A percentile compares a stretch with the other conserved stretches of the same genome.
Conservation (phyloP, 1,140 invertebrate genomes). For the Charaxes varanes region DNA sequence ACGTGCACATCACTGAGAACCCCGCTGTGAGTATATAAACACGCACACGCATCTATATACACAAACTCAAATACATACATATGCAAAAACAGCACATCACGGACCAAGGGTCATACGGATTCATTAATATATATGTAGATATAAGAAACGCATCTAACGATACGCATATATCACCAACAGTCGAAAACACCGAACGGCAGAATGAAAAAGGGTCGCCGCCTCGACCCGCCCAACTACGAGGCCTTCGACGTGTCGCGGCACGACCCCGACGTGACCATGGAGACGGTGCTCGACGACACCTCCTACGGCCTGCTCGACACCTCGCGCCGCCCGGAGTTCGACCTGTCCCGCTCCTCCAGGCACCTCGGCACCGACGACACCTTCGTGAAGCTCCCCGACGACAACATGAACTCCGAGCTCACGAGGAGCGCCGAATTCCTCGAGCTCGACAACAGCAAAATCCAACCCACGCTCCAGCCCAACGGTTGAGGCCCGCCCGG, state of each 20-base stretch:
- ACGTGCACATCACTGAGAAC: slow-evolving; percentile 65
- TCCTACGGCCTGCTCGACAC: slow-evolving; percentile 39
- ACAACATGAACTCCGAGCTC: slow-evolving; percentile 61
- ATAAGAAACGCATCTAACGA: too few relatives aligned
- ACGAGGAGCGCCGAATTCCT: slow-evolving; percentile 31
- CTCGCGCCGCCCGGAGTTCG: slow-evolving; percentile 33
- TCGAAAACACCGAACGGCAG: slow-evolving; percentile 61
- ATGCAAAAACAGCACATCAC: too few relatives aligned
- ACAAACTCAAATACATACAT: neutral
- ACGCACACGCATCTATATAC: neutral
- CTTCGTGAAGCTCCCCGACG: slow-evolving; percentile 52
- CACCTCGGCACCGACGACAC: slow-evolving; percentile 27
- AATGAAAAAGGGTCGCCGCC: slow-evolving; percentile 31
- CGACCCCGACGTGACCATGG: slow-evolving; percentile 47
- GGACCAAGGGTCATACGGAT: too few relatives aligned
- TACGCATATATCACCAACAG: slow-evolving; percentile 19
- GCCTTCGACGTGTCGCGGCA: slow-evolving; percentile 60
- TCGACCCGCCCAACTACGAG: slow-evolving; percentile 37
- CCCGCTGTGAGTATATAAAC: slow-evolving; percentile 34
- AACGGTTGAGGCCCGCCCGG: slow-evolving; percentile 46
- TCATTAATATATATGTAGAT: neutral
- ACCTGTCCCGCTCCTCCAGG: slow-evolving; percentile 16
- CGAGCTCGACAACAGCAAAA: slow-evolving; percentile 45
- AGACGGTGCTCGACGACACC: slow-evolving; percentile 42
- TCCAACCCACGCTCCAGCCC: slow-evolving; percentile 55